Base-by-base conservation (phyloP, 1,140 invertebrate species). In the Drosophila lacertosa region DNA sequence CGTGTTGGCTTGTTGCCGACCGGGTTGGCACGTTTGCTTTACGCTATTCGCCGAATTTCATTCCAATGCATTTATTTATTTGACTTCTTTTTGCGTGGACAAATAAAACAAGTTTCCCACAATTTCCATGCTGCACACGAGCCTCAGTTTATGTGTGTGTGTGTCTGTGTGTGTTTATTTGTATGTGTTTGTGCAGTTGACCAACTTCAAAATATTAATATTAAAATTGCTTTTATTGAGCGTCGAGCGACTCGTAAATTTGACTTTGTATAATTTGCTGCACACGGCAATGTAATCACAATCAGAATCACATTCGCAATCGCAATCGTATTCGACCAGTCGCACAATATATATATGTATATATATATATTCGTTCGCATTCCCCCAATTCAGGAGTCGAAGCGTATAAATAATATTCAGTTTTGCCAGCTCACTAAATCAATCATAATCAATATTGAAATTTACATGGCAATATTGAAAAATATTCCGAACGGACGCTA, bases 51-150 rank as follows among this genome's bases (percentile, higher is more conserved):
- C 48, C 16, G 55, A 45, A 66, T 69, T 77, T 73, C 68, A 60
- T 60, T 70, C 40, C 63, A 63, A 68, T 84, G 81, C 81, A 84
- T 77, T 84, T 84, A 84, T 84, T 84, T 84, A 84, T 86, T 84
- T 84, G 81, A 84, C 84, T 84, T 80, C 44, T 47, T 45, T 45
- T 29, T 47, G 35, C 10, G 18, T 57, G 26, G 13, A 32, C 18
- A 64, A 44, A 55, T 55, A 50, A 33, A 54, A 42, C 59, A 63
- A 63, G 20, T 54, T 64, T 66, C 40, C 10, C 11, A 33, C 39
- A 66, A 69, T 77, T 80, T 67, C 53, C 70, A 59, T 72, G 67
- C 63, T 50, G 16, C 35, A 50, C 15, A 57, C 10, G 18, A 29
- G 11, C n/a, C n/a, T n/a, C n/a, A n/a, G n/a, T n/a, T n/a, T 3